Evolutionary conservation across 2,113 vertebrate species (phyloP), one percentile per base, ranked within the genome.

Genomic region (Misgurnus anguillicaudatus): DNA sequence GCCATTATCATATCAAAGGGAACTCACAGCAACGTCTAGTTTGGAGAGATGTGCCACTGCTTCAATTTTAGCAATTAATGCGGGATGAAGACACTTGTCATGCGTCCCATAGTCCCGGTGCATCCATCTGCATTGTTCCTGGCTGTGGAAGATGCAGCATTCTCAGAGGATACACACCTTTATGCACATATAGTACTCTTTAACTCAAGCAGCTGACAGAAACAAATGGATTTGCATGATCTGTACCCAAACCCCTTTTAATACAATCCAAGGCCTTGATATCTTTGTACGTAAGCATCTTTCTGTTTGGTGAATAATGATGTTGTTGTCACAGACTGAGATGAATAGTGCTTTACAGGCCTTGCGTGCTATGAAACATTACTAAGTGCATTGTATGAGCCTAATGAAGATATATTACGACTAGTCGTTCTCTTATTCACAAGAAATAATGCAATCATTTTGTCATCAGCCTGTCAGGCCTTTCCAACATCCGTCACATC

Each of bases 1-100:
- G 90, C 96, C 95, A 99, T 99, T 99, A 99, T 99, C 97, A 99
- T 99, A 99, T 99, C 97, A 99, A 99, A 99, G 96, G 94, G 93
- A 95, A 64, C 94, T 95, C 92, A 92, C 92, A 94, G 95, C 94
- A 94, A 94, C 95, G 95, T 96, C 96, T 96, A 94, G 93, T 96
- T 97, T 95, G 93, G 91, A 96, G 96, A 97, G 96, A 98, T 94
- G 94, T 97, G 95, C 95, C 95, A 95, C 95, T 92, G 96, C 97
- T 98, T 98, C 96, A 98, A 97, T 99, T 96, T 94, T 94, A 98
- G 96, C 97, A 99, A 98, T 99, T 98, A 98, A 97, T 98, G 95
- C 95, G 94, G 95, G 95, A 96, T 96, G 96, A 97, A 94, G 95
- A 96, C 95, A 94, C 95, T 96, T 95, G 95, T 96, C 95, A 94